phyloP scores from a whole-genome alignment of 2,888 invertebrate genomes.

The Amaurobius ferox region DNA sequence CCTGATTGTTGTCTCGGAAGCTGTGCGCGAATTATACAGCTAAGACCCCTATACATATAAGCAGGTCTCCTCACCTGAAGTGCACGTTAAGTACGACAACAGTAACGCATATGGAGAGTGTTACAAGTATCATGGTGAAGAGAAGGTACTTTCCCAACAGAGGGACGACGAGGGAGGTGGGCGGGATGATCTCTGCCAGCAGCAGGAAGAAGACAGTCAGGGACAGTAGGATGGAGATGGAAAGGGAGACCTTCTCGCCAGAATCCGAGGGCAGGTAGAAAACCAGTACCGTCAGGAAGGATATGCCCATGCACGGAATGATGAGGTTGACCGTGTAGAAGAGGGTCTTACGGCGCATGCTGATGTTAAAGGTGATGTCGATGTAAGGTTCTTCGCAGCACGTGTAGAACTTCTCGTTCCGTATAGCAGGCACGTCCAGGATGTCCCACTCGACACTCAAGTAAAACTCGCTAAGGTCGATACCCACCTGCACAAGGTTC shows the following conservation, averaged over 20 bases:
- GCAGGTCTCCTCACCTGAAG: conserved; percentile 68
- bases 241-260: conserved; percentile 96
- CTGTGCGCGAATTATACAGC: no score
- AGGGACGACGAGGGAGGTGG: conserved; percentile 74
- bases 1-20: no score
- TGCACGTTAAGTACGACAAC: conserved; percentile 75
- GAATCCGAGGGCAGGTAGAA: conserved; percentile 97
- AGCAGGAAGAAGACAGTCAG: conserved; percentile 80
- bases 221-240: conserved; percentile 81
- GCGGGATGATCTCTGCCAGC: conserved; percentile 76
- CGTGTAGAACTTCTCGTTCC: conserved; percentile 94
- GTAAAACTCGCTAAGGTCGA: conserved; percentile 98
- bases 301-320: conserved; percentile 92
- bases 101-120: conserved; percentile 75
- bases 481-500: conserved; percentile 90
- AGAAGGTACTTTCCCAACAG: conserved; percentile 75
- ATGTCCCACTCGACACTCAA: conserved; percentile 99
- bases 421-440: conserved; percentile 94
- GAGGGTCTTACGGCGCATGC: conserved; percentile 94
- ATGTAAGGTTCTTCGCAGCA: conserved; percentile 97
- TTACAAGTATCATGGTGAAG: conserved; percentile 75
- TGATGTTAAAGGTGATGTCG: conserved; percentile 97
- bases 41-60: no score
- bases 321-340: conserved; percentile 97
- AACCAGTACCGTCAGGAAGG: conserved; percentile 93